Base-by-base conservation (phyloP, 2,888 invertebrate species). In the Philaethria dido region DNA sequence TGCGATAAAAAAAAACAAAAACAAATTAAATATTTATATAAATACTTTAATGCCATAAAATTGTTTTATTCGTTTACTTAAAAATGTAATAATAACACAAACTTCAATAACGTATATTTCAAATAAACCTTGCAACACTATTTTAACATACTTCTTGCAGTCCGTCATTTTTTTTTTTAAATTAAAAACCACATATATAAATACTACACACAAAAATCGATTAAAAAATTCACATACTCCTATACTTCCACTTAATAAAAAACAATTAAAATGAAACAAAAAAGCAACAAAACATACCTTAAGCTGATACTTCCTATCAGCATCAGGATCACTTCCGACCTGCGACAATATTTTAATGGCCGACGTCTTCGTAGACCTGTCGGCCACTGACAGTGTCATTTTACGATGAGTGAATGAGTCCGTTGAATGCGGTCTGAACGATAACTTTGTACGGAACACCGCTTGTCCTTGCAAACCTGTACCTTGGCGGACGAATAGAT, bases 371-470 rank as follows among this genome's bases (percentile, higher is more conserved):
- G 97, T 96, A 50, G 98, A 97, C 62, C 99, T 94, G 88, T 99
- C 99, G 0, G 99, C 99, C 75, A 99, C 93, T 0, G 99, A 99
- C 88, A 99, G 94, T 0, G 99, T 99, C 97, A 99, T 99, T 94
- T 99, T 99, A 75, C 99, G 95, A 87, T 99, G 99, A 0, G 99
- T 99, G 89, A 99, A 98, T 22, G 99, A 99, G 84, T 99, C 99
- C 0, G 99, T 99, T 0, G 99, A 99, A 85, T 99, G 99, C 0
- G 99, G 99, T 50, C 99, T 94, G 95, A 99, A 99, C 1, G 98
- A 98, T 0, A 99, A 93, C 87, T 99, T 99, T 0, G 98, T 99
- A 47, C 98, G 94, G 93, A 99, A 99, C 36, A 99, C 98, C 0
- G 99, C 98, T 86, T 99, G 99, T 0, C 99, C 99, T 81, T 99